Evolutionary conservation across 2,888 invertebrate species (phyloP), one percentile per base, ranked within the genome.

Genomic region (Melinaea menophilus): DNA sequence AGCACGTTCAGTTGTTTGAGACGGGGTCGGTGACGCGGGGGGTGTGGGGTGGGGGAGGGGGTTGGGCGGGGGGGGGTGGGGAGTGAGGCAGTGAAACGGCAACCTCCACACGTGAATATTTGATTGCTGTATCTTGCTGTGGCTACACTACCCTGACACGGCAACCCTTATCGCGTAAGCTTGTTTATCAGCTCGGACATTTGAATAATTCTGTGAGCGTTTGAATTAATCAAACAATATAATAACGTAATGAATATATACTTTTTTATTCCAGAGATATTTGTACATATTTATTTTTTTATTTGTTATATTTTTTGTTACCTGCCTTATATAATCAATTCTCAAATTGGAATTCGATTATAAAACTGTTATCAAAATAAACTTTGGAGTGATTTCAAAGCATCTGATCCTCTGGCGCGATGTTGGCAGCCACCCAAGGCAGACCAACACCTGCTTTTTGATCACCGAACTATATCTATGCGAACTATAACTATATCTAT

Each of bases 91-190:
- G 85, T 86, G 85, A 87, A 88, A 85, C 83, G 82, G 84, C 85
- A 86, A 84, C 82, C 86, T 83, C 84, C 84, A 83, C 85, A 85
- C 83, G 87, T 90, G 87, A 90, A 90, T 90, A 88, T 90, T 90
- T 88, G 84, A 90, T 90, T 84, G 77, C 77, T 80, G 85, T 86
- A 88, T 88, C 88, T 87, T 86, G 81, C 81, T 82, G 82, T 78
- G 82, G 81, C 80, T 80, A 77, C 78, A 76, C 78, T 78, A 79
- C 63, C 58, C 67, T 63, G 63, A 62, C 61, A 62, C 61, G 61
- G 63, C 61, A 61, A 56, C 51, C 58, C 46, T 64, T 67, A 59
- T 62, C 62, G 60, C 54, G 45, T 37, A 46, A 56, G 55, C 58
- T 62, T 7, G 47, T 55, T 41, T 61, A 51, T 51, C 51, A 51